A percentile compares a stretch with the other conserved stretches of the same genome.
Conservation (phyloP, 1,140 invertebrate species). For the Rhopalosiphum maidis region DNA sequence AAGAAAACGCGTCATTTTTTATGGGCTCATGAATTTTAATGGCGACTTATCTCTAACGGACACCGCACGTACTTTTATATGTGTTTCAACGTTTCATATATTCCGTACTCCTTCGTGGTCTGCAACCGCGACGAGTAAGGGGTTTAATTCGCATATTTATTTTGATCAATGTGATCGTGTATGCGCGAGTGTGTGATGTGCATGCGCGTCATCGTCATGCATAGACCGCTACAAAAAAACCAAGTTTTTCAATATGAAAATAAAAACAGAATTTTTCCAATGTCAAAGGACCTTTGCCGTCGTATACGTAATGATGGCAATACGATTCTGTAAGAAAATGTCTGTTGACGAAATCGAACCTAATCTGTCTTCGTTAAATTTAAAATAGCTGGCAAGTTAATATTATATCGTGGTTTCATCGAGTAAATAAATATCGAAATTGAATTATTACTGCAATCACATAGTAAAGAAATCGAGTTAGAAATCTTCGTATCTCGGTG, state of each 20-base stretch:
- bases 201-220: neutral
- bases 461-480: neutral
- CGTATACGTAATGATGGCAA: neutral
- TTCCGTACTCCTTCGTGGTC: neutral
- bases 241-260: neutral
- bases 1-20: slow-evolving; percentile 43
- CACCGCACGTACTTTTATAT: neutral
- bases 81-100: neutral
- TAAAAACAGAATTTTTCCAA: neutral
- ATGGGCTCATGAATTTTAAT: slow-evolving; percentile 51
- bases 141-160: neutral
- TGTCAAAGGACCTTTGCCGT: neutral
- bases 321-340: neutral
- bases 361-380: neutral
- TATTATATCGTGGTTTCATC: neutral
- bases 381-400: neutral
- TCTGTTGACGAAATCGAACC: neutral
- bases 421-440: neutral
- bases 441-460: slow-evolving; percentile 17
- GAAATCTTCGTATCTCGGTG: neutral
- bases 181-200: neutral
- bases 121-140: neutral
- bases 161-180: slow-evolving; percentile 1
- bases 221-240: neutral
- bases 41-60: slow-evolving; percentile 21